A percentile compares a stretch with the other conserved stretches of the same genome.
These are phyloP conservation scores for Papilio protenor DNA, from an alignment of 2,888 invertebrate genomes.

Conservation along the genomic window DNA sequence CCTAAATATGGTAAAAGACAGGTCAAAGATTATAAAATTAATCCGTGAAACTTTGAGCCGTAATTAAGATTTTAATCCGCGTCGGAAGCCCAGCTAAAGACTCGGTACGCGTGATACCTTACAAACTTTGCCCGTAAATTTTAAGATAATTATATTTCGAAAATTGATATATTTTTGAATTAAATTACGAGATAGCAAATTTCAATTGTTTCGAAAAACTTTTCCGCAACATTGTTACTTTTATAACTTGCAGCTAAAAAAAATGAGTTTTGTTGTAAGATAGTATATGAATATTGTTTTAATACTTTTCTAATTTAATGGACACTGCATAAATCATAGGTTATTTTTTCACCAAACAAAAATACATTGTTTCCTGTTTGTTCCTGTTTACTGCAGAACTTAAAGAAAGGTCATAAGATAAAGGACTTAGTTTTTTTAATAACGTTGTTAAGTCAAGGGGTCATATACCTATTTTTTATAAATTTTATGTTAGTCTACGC, in stretches of 20 bases:
- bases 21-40: conserved; percentile 72
- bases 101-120: conserved; percentile 66
- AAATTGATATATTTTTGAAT: conserved; percentile 31
- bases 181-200: neutral
- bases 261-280: neutral
- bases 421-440: neutral
- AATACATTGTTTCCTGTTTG: conserved; percentile 55
- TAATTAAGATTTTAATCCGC: conserved; percentile 80
- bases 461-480: too few relatives aligned
- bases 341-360: conserved; percentile 58
- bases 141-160: conserved; percentile 67
- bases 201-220: neutral
- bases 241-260: neutral
- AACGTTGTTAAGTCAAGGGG: too few relatives aligned
- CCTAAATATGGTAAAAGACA: conserved; percentile 57
- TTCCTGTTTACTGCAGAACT: conserved; percentile 44
- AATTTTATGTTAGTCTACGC: too few relatives aligned
- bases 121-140: conserved; percentile 74
- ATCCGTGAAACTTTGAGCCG: conserved; percentile 70
- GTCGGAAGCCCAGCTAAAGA: conserved; percentile 60
- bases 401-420: conserved; percentile 1
- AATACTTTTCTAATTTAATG: neutral
- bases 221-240: neutral
- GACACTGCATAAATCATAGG: neutral
- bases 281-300: neutral